Evolutionary conservation across 2,888 invertebrate genomes (phyloP), one percentile per base, ranked within the genome.

Genomic region (Bellardia pandia): DNA sequence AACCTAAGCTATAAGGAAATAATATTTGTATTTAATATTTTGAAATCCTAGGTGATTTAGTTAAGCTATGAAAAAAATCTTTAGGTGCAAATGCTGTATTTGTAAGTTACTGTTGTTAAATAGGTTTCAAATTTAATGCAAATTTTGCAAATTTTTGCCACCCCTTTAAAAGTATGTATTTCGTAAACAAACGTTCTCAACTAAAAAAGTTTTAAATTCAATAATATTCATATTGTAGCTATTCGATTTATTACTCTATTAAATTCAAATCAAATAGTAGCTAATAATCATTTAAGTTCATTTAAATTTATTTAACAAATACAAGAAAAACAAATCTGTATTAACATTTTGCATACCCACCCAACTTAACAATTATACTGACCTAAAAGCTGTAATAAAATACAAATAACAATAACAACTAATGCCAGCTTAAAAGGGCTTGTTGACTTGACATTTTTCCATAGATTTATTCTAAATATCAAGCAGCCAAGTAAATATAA

Each of bases 381-480:
- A 68, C 9, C 69, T 42, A 45, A 58, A 66, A 23, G 23, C 56
- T 37, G 16, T n/a, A 64, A 66, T 37, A 66, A 56, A 33, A 53
- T 40, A 42, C 14, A 6, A 48, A 13, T 9, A 51, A 33, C n/a
- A 33, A 40, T 7, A 8, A 1, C 33, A 51, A 51, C 11, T 42
- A 74, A 53, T 48, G 48, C 58, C 78, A 72, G 58, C 72, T 74
- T 78, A 83, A 78, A 84, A 84, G 84, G 84, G 84, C 66, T 84
- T 78, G 78, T 74, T 84, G 30, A n/a, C 72, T 78, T 71, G 23
- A 58, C 64, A 45, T 56, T 37, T 77, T 60, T 72, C 42, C 4
- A 53, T 30, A 75, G 60, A 68, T 75, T 68, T 51, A 68, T 74
- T 81, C 66, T 13, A 48, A 60, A 51, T 30, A 8, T 45, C 3